Evolutionary conservation across 2,113 vertebrate species (phyloP), one percentile per base, ranked within the genome.

Genomic region (Pterocles burchelli): DNA sequence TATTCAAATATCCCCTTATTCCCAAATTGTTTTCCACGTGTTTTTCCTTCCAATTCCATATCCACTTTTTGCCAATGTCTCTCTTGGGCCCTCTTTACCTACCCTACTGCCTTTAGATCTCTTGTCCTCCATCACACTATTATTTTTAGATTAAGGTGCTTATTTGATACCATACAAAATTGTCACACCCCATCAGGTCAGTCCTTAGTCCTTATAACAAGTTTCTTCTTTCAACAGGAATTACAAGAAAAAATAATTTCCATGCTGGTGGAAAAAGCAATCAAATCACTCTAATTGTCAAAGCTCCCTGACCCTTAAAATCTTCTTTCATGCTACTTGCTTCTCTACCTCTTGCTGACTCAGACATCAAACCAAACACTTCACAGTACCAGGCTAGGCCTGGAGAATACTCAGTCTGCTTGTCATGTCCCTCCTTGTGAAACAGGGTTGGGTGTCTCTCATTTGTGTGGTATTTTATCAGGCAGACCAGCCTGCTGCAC

Each of bases 381-480:
- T 88, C 26, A 49, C 10, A 41, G 24, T 38, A 51, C 6, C 18
- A 57, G 6, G 1, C 21, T 36, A 26, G 10, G 20, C 54, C 74
- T 75, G 34, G 13, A 38, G 13, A 81, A 55, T 38, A 11, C 11
- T 59, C 2, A 0, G 10, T 29, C 34, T 79, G 11, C 46, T 74
- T 71, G 19, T 16, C 41, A 14, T 5, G 9, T 21, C 5, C 5
- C 1, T 1, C 2, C 2, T 0, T 1, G 17, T 21, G 31, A 75
- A 89, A 74, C 0, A 3, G 15, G 5, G 4, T 9, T 81, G 36
- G 7, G 0, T 18, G 4, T 21, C 17, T 80, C 21, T 88, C 29
- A 15, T 57, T 66, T 74, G 6, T 11, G 18, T 36, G 6, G 3
- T 70, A 36, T 86, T 77, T n/a, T n/a, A 51, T 19, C 41, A n/a